Evolutionary conservation across 2,797 vertebrate genomes (phyloP), one percentile per base, ranked within the genome.

Genomic region (Erithacus rubecula): DNA sequence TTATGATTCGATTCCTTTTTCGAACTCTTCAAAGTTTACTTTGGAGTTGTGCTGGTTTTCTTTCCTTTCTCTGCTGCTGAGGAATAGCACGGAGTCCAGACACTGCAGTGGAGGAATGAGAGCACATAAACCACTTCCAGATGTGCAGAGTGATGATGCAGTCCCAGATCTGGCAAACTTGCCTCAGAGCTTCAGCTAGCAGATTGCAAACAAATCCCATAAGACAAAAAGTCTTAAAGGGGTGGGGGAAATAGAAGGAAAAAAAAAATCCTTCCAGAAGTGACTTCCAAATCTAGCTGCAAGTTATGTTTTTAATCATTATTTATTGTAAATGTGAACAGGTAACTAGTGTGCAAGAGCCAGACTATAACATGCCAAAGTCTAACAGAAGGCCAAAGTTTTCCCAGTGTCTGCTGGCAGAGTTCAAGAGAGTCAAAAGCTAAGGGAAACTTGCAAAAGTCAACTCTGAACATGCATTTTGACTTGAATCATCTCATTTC

Each of bases 61-160:
- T 76, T 96, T 95, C 90, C 74, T 91, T 70, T 76, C 67, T 94
- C 93, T 80, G 95, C 83, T 93, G 87, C 88, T 96, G 85, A 85
- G 49, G 86, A 95, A 95, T 78, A 74, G 94, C 56, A 55, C 58
- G 63, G 91, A 96, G 93, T 71, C 88, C 92, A 96, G 96, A 97
- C 90, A 5, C 72, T 12, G 87, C 27, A 70, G 94, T 94, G 90
- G 60, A 91, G 59, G 91, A 96, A 94, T 69, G 75, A 96, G 94
- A 97, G 95, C 87, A 85, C 91, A 82, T 72, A 97, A 98, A 98
- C 91, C 95, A 94, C 90, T 98, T 98, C 98, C 98, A 98, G 98
- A 98, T 98, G 98, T 96, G 94, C 60, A 62, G 63, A 83, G 63
- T 4, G 63, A 96, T 91, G 69, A 96, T 94, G 95, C 91, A 83